A percentile compares a stretch with the other conserved stretches of the same genome.
phyloP scores from a whole-genome alignment of 2,888 invertebrate genomes.

The Drosophila pegasa region DNA sequence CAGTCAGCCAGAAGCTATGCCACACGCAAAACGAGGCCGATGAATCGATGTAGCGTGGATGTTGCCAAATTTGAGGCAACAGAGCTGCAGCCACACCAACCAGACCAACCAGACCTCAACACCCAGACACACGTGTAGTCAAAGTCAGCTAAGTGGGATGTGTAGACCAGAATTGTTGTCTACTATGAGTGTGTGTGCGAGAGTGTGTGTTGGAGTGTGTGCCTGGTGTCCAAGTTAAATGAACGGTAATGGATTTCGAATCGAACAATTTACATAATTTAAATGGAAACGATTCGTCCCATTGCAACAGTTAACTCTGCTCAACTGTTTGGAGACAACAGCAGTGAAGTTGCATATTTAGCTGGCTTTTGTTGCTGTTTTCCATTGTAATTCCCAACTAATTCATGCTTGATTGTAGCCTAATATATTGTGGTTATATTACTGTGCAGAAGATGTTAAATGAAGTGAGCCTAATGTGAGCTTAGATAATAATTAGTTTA shows the following conservation, averaged over 20 bases:
- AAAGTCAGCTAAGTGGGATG: slow-evolving; percentile 50
- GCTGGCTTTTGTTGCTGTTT: not conserved
- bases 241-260: slow-evolving; percentile 82
- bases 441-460: not conserved
- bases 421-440: not conserved
- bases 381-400: slow-evolving; percentile 3
- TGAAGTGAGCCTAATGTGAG: not conserved
- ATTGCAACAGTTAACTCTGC: slow-evolving; percentile 12
- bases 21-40: slow-evolving; percentile 58
- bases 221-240: slow-evolving; percentile 75
- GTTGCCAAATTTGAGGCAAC: slow-evolving; percentile 22
- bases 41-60: slow-evolving; percentile 37
- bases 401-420: not conserved
- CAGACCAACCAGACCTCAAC: slow-evolving; percentile 7
- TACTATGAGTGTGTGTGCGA: slow-evolving; percentile 15
- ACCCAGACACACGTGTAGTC: slow-evolving; percentile 28
- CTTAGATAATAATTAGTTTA: not conserved
- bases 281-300: slow-evolving; percentile 56
- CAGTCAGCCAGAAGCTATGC: slow-evolving; percentile 61
- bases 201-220: slow-evolving; percentile 37
- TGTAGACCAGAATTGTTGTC: slow-evolving; percentile 59
- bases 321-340: slow-evolving; percentile 6
- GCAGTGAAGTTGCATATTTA: not conserved
- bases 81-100: not conserved
- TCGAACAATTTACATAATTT: slow-evolving; percentile 82